Conservation (phyloP, 2,888 invertebrate species). For the Psylliodes chrysocephalus region DNA sequence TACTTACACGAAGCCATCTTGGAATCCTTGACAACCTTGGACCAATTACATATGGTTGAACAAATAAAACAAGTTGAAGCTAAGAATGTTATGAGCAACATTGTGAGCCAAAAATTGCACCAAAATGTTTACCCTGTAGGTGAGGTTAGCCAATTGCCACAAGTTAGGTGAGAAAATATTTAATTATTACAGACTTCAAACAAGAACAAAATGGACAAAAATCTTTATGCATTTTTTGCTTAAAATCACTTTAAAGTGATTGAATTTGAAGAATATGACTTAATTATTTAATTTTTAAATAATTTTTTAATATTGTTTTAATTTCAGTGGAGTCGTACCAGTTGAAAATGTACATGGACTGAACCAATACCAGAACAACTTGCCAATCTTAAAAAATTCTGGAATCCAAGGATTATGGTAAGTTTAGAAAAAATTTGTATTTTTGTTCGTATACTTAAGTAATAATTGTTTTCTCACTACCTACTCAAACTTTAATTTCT, state of each 20-base stretch:
- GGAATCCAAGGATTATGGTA: neutral
- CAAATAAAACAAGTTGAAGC: neutral
- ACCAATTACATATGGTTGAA: neutral
- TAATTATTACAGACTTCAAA: too few species aligned
- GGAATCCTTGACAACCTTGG: neutral
- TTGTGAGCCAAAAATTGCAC: neutral
- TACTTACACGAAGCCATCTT: neutral
- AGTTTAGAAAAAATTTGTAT: too few species aligned
- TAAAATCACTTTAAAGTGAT: too few species aligned
- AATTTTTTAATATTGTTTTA: neutral
- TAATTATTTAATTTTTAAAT: too few species aligned
- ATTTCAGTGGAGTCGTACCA: slow-evolving; percentile 8
- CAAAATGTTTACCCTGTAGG: neutral
- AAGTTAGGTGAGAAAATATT: slow-evolving; percentile 4
- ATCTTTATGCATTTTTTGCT: too few species aligned
- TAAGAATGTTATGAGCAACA: neutral
- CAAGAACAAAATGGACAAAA: too few species aligned
- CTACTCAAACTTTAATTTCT: too few species aligned
- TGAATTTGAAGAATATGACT: too few species aligned
- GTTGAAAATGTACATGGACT: neutral
- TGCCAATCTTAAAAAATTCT: neutral
- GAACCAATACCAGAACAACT: neutral
- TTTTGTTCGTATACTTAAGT: too few species aligned
- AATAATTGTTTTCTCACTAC: too few species aligned
- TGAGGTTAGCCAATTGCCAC: neutral